Evolutionary conservation across 2,113 vertebrate genomes (phyloP), one percentile per base, ranked within the genome.

Genomic region (Notothenia rossii): DNA sequence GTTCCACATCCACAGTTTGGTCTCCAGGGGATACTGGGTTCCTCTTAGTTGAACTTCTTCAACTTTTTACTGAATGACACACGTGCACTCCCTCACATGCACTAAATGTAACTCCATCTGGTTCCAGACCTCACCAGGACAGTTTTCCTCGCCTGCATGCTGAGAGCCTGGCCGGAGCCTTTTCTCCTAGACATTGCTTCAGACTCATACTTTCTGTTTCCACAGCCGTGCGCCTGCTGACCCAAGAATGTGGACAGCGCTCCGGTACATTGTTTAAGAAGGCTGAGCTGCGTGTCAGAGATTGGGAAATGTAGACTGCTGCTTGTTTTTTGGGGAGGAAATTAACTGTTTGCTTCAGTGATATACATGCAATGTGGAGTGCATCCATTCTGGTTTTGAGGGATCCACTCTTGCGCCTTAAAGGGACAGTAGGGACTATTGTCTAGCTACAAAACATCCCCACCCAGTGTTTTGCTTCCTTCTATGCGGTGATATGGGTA

Each of bases 181-280:
- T 88, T 61, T 90, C 87, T 84, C 84, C 86, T 75, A 55, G 83
- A 92, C 90, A 51, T 88, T 91, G 89, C 88, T 92, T 86, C 88
- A 92, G 86, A 82, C 84, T 91, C 59, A 72, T 73, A 79, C 85
- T 91, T 84, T 92, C 92, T 89, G 83, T 94, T 94, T 92, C 91
- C 87, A 90, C 84, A 90, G 87, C 83, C 81, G 78, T 86, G 77
- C 70, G 90, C 72, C 85, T 89, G 90, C 90, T 89, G 86, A 92
- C 85, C 88, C 84, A 85, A 85, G 88, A 90, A 90, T 93, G 92
- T 20, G 81, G 79, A 74, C 71, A 50, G 64, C 60, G 5, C 88
- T 90, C 64, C 49, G 82, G 69, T 80, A 87, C 85, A 84, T 87
- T 87, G 89, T 89, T 92, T 89, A 84, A 84, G 66, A 71, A 88